phyloP scores from a whole-genome alignment of 2,113 vertebrate species.

The Ibidorhyncha struthersii region DNA sequence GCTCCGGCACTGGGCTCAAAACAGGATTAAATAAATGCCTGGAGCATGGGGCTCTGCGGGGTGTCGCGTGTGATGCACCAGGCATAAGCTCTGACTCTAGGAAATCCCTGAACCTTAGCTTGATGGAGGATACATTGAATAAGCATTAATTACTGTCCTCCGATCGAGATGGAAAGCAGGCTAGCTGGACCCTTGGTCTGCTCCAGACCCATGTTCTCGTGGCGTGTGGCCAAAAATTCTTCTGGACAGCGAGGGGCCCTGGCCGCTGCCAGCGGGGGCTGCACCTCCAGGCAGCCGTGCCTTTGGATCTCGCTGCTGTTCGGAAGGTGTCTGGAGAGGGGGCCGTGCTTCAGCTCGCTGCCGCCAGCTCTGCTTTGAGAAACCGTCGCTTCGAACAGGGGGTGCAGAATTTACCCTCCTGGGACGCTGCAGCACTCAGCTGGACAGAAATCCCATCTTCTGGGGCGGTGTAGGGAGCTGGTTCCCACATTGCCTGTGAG shows the following conservation, averaged over 20 bases:
- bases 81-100: neutral
- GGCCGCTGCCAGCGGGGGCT: neutral
- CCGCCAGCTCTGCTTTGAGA: neutral
- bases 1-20: accelerated
- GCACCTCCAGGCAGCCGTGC: neutral
- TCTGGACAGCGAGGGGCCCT: neutral
- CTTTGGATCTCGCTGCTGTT: neutral
- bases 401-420: neutral
- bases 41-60: accelerated
- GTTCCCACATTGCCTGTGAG: neutral
- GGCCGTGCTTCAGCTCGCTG: neutral
- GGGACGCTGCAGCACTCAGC: neutral
- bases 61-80: accelerated
- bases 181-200: neutral
- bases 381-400: accelerated
- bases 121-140: neutral
- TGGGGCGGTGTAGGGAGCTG: neutral
- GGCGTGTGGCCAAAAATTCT: neutral
- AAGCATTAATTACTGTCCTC: neutral
- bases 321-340: neutral
- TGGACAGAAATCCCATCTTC: neutral
- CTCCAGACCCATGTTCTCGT: neutral
- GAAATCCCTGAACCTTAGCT: neutral
- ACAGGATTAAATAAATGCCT: accelerated
- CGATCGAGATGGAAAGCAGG: neutral